Base-by-base conservation (phyloP, 2,113 vertebrate species). In the Cebidichthys violaceus region DNA sequence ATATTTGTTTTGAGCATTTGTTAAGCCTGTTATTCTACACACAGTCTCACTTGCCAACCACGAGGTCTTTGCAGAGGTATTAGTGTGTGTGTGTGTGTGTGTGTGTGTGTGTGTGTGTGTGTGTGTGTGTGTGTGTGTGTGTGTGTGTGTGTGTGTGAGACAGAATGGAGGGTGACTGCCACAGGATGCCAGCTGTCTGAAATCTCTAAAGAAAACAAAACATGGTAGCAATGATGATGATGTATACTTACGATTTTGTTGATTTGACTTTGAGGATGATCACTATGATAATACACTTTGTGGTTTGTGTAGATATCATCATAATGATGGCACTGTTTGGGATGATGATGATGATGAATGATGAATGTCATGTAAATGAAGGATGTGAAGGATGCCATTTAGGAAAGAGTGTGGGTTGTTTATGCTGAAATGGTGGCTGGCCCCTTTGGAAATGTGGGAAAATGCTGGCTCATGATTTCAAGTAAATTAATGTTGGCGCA, bases 1-100 rank as follows among this genome's bases (percentile, higher is more conserved):
- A 78, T 84, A 82, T 85, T 86, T 86, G 85, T 87, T 88, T 84
- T 61, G 64, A 82, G 67, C 67, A 24, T 70, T 83, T 72, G 29
- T 70, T 68, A 39, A 79, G 54, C 47, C 17, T 45, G 41, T 72
- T 88, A 54, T 55, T 79, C 27, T 69, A 15, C 29, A 70, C 24
- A 2, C 59, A 39, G 75, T 8, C 67, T 81, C 39, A 57, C 24
- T 64, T 85, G 69, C 60, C 65, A 72, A 47, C 33, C 1, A 11
- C 74, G 33, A 83, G 62, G 70, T 69, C 71, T 80, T 84, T 50
- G 71, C 1, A 9, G 76, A 71, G 47, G 81, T 54, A 57, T 85
- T 43, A 45, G 47, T 37, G 15, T 61, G 35, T 47, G 74, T 66
- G 43, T 64, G 20, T 60, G 27, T 24, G 24, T 61, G 29, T 57